Conservation (phyloP, 2,113 vertebrate species). For the Dendropsophus ebraccatus region DNA sequence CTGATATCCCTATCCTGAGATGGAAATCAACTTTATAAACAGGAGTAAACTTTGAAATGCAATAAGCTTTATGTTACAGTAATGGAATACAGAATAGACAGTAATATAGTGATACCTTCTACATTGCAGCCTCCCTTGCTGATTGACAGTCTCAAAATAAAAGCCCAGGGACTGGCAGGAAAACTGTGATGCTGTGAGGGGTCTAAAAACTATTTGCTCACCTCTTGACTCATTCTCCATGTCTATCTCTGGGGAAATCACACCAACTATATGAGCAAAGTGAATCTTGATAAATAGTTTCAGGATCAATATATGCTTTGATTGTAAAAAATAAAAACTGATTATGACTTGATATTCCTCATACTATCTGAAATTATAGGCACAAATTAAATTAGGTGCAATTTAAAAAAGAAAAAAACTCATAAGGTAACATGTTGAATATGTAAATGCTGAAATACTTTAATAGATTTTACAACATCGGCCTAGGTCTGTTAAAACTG, state of each 20-base stretch:
- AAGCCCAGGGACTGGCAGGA: background rate
- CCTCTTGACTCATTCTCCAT: conserved; percentile 4
- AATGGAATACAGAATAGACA: background rate
- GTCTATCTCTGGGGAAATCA: background rate
- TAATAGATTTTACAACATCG: too few relatives aligned
- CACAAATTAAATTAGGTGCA: background rate
- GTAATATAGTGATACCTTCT: background rate
- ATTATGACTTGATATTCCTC: background rate
- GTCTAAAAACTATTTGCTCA: conserved; percentile 24
- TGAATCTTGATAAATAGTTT: conserved; percentile 1
- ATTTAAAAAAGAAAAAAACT: background rate
- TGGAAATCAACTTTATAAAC: too few relatives aligned
- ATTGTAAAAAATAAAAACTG: conserved; percentile 12
- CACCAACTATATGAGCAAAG: conserved; percentile 1
- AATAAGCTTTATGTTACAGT: background rate
- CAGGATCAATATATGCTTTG: conserved; percentile 3
- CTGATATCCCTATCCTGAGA: too few relatives aligned
- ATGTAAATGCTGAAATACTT: background rate
- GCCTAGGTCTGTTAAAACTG: too few relatives aligned
- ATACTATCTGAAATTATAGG: background rate
- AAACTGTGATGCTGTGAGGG: background rate
- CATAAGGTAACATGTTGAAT: background rate
- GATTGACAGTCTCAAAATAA: background rate
- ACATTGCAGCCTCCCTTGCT: background rate
- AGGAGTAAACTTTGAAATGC: background rate